Conservation (phyloP, 2,797 vertebrate species). For the Arrhamphus sclerolepis region DNA sequence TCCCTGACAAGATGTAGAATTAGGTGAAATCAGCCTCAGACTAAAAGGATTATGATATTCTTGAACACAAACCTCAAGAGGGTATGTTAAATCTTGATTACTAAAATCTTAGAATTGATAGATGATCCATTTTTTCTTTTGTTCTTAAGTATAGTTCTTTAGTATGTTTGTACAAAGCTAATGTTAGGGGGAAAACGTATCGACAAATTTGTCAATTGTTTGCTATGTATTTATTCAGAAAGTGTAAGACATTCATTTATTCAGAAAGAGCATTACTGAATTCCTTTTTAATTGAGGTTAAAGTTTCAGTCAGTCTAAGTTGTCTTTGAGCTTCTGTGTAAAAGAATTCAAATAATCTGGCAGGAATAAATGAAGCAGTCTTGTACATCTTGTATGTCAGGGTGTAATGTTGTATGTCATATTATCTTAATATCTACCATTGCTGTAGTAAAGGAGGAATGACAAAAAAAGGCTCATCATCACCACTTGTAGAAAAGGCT, state of each 20-base stretch:
- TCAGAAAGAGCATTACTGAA: background rate
- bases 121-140: too few relatives aligned
- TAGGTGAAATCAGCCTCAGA: too few relatives aligned
- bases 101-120: too few relatives aligned
- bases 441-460: constrained; percentile 25
- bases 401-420: constrained; percentile 29
- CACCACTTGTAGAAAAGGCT: constrained; percentile 36
- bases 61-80: too few relatives aligned
- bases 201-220: too few relatives aligned
- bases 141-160: too few relatives aligned
- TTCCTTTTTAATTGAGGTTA: constrained; percentile 19
- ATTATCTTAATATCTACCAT: constrained; percentile 60
- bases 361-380: constrained; percentile 22
- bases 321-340: constrained; percentile 26
- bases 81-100: too few relatives aligned
- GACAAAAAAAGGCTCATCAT: constrained; percentile 39
- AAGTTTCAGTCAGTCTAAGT: background rate
- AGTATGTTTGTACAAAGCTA: too few relatives aligned
- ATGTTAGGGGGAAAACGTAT: too few relatives aligned
- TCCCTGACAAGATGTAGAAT: too few relatives aligned
- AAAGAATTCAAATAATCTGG: constrained; percentile 20
- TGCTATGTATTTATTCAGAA: too few relatives aligned
- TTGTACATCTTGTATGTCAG: constrained; percentile 29
- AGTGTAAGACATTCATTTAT: constrained; percentile 22
- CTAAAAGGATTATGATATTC: too few relatives aligned